A percentile compares a stretch with the other conserved stretches of the same genome.
phyloP scores from a whole-genome alignment of 2,797 vertebrate genomes.

The Typhlichthys subterraneus region DNA sequence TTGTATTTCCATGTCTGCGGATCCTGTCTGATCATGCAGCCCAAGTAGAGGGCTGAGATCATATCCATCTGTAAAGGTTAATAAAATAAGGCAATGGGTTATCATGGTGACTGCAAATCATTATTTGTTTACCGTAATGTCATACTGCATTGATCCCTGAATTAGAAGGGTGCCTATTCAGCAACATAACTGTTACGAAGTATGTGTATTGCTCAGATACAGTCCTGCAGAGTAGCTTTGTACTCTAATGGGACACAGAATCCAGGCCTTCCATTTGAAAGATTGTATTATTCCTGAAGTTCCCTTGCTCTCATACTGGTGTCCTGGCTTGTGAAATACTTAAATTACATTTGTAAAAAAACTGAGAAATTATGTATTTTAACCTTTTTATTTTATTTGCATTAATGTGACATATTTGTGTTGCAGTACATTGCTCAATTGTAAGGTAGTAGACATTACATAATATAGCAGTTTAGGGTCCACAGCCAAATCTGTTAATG shows the following conservation, averaged over 20 bases:
- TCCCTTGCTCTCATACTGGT: too few relatives aligned
- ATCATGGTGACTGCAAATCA: too few relatives aligned
- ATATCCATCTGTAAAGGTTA: too few relatives aligned
- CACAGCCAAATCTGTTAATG: background rate
- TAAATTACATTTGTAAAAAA: background rate
- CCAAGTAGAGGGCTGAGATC: too few relatives aligned
- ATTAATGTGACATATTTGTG: background rate
- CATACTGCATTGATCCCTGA: too few relatives aligned
- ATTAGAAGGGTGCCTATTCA: background rate
- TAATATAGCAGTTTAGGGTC: slow-evolving; percentile 2
- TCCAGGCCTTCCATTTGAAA: background rate
- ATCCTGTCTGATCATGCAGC: too few relatives aligned
- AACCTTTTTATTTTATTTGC: background rate
- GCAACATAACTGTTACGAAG: background rate
- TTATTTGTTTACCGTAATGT: background rate
- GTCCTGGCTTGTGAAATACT: background rate
- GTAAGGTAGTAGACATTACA: slow-evolving; percentile 1
- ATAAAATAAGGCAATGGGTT: too few relatives aligned
- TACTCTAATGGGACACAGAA: slow-evolving; percentile 9
- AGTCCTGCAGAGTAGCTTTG: background rate
- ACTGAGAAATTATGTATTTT: background rate
- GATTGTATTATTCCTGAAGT: too few relatives aligned
- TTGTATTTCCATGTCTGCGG: too few relatives aligned
- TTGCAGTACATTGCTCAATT: background rate
- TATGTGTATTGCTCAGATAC: slow-evolving; percentile 3